phyloP scores from a whole-genome alignment of 2,888 invertebrate genomes.

The Glyphotaelius pellucidus region DNA sequence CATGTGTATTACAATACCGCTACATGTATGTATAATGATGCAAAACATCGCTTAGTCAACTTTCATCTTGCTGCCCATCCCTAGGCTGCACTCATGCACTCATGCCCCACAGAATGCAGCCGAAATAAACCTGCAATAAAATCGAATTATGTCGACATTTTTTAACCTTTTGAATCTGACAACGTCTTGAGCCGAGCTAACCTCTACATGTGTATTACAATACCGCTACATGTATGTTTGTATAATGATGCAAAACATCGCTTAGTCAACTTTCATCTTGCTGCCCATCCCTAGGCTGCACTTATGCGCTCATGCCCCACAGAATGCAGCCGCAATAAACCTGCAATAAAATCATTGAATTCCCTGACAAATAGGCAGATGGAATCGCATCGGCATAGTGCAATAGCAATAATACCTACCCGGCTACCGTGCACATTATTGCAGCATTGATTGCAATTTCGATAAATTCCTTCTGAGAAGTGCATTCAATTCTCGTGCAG shows the following conservation, averaged over 20 bases:
- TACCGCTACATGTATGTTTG: too few species aligned
- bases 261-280: background rate
- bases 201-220: too few species aligned
- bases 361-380: slow-evolving; percentile 37
- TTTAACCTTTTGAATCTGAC: too few species aligned
- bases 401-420: background rate
- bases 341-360: slow-evolving; percentile 24
- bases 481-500: slow-evolving; percentile 48
- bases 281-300: background rate
- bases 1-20: too few species aligned
- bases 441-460: slow-evolving; percentile 52
- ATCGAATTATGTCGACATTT: too few species aligned
- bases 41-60: background rate
- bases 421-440: slow-evolving; percentile 38
- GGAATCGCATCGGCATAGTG: slow-evolving; percentile 33
- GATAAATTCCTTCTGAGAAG: slow-evolving; percentile 54
- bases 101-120: background rate
- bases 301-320: background rate
- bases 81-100: background rate
- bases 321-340: slow-evolving; percentile 7
- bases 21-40: too few species aligned
- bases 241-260: background rate
- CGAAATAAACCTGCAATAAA: slow-evolving; percentile 7
- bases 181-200: too few species aligned
- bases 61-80: background rate